Evolutionary conservation across 2,797 vertebrate genomes (phyloP).

Genomic region (Poecilia gillii): DNA sequence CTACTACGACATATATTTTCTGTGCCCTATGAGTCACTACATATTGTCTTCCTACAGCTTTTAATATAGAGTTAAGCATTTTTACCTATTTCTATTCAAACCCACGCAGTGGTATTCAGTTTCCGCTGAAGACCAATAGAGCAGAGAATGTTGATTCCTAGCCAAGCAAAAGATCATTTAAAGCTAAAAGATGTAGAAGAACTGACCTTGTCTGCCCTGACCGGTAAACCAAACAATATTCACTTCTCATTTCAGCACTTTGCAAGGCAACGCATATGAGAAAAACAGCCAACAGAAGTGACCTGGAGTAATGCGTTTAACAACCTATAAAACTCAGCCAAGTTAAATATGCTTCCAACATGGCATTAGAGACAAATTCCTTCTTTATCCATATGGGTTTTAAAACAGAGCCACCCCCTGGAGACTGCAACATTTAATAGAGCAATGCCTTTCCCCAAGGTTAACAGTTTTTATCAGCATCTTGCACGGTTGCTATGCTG

Average conservation of each 20-base stretch:
- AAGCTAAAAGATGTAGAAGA: background rate
- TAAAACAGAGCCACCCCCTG: background rate
- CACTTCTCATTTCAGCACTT: slow-evolving; percentile 10
- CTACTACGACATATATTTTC: background rate
- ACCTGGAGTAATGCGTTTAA: slow-evolving; percentile 12
- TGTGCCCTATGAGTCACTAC: background rate
- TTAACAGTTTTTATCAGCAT: background rate
- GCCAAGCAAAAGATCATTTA: slow-evolving; percentile 5
- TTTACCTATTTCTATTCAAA: slow-evolving; percentile 11
- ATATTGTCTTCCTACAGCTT: background rate
- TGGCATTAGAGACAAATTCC: slow-evolving; percentile 14
- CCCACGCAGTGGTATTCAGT: slow-evolving; percentile 14
- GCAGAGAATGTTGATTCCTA: slow-evolving; percentile 29
- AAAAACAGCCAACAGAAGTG: slow-evolving; percentile 20
- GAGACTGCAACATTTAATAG: background rate
- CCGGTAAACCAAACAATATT: slow-evolving; percentile 29
- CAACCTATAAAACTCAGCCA: slow-evolving; percentile 18
- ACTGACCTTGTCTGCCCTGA: slow-evolving; percentile 7
- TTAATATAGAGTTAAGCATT: background rate
- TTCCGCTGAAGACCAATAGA: slow-evolving; percentile 15
- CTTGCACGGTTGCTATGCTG: slow-evolving; percentile 4
- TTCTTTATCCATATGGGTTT: slow-evolving; percentile 10
- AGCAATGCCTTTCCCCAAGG: slow-evolving; percentile 19
- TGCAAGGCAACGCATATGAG: background rate
- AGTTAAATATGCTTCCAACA: slow-evolving; percentile 18